These are phyloP conservation scores for Drosophila pseudotakahashii DNA, from an alignment of 2,888 invertebrate species.

Conservation along the genomic window DNA sequence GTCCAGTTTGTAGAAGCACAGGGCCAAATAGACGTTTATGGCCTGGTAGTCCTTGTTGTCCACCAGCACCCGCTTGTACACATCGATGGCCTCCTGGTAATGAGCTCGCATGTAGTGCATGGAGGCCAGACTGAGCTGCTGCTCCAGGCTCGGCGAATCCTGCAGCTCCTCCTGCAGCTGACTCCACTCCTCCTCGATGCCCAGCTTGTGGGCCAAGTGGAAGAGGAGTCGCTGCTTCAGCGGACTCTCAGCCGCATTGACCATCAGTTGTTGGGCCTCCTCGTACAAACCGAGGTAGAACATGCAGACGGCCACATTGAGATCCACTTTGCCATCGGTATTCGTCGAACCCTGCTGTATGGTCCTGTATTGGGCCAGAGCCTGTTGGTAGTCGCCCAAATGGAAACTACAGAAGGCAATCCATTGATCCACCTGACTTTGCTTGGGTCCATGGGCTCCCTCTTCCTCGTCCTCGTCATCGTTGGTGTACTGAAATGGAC, in stretches of 20 bases:
- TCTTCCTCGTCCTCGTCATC: constrained; percentile 64
- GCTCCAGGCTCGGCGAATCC: constrained; percentile 91
- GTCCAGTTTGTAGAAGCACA: constrained; percentile 99
- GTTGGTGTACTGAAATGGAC: constrained; percentile 63
- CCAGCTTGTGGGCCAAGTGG: constrained; percentile 96
- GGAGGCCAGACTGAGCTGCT: constrained; percentile 97
- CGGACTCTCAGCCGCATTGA: constrained; percentile 88
- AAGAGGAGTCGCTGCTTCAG: constrained; percentile 92
- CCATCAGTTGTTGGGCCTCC: constrained; percentile 88
- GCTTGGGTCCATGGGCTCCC: constrained; percentile 67
- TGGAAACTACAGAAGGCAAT: constrained; percentile 98
- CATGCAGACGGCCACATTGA: constrained; percentile 96
- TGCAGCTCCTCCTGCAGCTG: constrained; percentile 93
- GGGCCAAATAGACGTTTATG: constrained; percentile 97
- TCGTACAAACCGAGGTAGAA: constrained; percentile 93
- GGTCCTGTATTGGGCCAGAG: constrained; percentile 89
- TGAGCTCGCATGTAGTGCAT: constrained; percentile 98
- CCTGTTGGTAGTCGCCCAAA: constrained; percentile 95
- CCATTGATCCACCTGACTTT: constrained; percentile 89
- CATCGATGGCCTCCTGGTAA: constrained; percentile 99
- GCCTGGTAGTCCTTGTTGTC: constrained; percentile 97
- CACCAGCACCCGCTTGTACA: constrained; percentile 96
- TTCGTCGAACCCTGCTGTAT: constrained; percentile 73
- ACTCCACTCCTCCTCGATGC: constrained; percentile 93
- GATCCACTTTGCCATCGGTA: constrained; percentile 85